These are phyloP conservation scores for Drosophila serrata DNA, from an alignment of 1,140 invertebrate species.

Conservation along the genomic window DNA sequence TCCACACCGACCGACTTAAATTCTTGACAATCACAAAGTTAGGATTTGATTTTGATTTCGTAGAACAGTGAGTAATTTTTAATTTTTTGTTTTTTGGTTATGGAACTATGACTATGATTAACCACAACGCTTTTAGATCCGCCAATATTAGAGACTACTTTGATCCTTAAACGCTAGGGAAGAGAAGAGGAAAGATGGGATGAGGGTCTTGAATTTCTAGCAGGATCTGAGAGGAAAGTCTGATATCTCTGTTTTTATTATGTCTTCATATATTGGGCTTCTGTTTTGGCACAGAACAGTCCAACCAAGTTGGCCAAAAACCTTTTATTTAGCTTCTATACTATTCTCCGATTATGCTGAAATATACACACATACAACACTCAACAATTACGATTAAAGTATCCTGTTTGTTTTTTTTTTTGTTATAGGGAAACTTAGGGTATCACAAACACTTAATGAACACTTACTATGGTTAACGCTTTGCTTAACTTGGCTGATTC, in stretches of 20 bases:
- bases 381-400: slow-evolving; percentile 34
- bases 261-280: not conserved
- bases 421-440: slow-evolving; percentile 33
- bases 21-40: slow-evolving; percentile 82
- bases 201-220: slow-evolving; percentile 1
- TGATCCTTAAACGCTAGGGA: slow-evolving; percentile 3
- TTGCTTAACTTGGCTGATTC: slow-evolving; percentile 24
- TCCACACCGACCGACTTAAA: slow-evolving; percentile 67
- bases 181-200: not conserved
- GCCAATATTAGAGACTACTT: slow-evolving; percentile 45
- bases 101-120: slow-evolving; percentile 53
- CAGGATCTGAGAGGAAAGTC: slow-evolving; percentile 44
- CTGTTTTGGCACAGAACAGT: slow-evolving; percentile 4
- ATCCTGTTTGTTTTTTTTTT: not conserved
- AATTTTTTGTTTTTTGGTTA: slow-evolving; percentile 12
- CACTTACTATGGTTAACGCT: slow-evolving; percentile 59
- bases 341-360: slow-evolving; percentile 15
- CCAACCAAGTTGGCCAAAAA: slow-evolving; percentile 39
- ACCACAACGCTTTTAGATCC: slow-evolving; percentile 66
- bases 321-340: slow-evolving; percentile 19
- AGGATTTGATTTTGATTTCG: slow-evolving; percentile 72
- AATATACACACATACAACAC: slow-evolving; percentile 36
- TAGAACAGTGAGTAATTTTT: slow-evolving; percentile 49
- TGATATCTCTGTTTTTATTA: slow-evolving; percentile 41
- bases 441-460: slow-evolving; percentile 75